phyloP scores from a whole-genome alignment of 2,888 invertebrate species.

The Leptodirus hochenwartii region DNA sequence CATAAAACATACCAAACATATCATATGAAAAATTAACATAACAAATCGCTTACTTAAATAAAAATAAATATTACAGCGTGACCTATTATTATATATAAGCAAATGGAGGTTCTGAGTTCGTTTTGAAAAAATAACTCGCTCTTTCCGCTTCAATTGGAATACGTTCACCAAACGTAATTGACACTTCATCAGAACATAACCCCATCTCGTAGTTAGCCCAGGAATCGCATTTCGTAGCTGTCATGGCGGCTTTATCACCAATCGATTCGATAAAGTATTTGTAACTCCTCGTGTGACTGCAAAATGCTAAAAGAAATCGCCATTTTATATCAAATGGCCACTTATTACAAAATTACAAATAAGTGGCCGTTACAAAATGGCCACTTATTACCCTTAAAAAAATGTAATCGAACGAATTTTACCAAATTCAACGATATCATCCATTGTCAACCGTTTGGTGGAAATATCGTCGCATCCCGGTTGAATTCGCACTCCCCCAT shows the following conservation, averaged over 20 bases:
- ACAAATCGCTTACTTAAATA: no score
- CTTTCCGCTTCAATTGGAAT: conserved; percentile 2
- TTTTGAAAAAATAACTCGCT: conserved; percentile 8
- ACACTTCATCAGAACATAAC: conserved; percentile 4
- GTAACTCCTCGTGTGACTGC: conserved; percentile 10
- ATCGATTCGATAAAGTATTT: conserved; percentile 10
- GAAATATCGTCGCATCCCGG: conserved; percentile 27
- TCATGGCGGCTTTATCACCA: conserved; percentile 1
- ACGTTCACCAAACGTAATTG: conserved; percentile 8
- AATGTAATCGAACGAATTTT: no score
- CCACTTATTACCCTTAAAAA: conserved; percentile 1
- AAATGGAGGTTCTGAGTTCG: conserved; percentile 1
- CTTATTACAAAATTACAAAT: neutral
- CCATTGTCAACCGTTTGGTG: conserved; percentile 2
- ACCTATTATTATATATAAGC: neutral
- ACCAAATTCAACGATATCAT: no score
- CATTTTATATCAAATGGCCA: neutral
- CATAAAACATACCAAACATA: no score
- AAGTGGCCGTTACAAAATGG: no score
- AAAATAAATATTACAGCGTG: neutral
- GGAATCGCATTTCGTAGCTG: conserved; percentile 7
- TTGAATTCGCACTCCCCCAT: conserved; percentile 33
- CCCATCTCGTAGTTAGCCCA: conserved; percentile 6
- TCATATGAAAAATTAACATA: no score
- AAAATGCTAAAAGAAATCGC: conserved; percentile 8